A percentile compares a stretch with the other conserved stretches of the same genome.
These are phyloP conservation scores for Colletes gigas DNA, from an alignment of 1,140 invertebrate genomes.

Conservation along the genomic window DNA sequence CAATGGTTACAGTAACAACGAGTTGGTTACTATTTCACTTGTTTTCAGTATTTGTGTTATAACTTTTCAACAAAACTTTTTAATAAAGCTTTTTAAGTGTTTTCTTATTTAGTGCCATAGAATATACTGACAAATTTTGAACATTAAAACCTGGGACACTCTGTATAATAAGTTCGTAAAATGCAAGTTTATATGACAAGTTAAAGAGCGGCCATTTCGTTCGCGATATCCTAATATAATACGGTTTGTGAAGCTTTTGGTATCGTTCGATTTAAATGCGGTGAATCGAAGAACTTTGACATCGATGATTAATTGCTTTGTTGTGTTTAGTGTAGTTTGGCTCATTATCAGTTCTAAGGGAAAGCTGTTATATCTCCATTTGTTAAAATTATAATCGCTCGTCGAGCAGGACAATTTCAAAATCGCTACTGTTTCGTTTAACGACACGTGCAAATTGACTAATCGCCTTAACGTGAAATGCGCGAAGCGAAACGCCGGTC, in stretches of 20 bases:
- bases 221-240: neutral
- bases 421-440: constrained; percentile 45
- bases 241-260: neutral
- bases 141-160: no score
- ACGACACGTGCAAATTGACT: constrained; percentile 49
- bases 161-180: no score
- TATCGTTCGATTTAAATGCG: neutral
- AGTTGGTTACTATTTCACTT: no score
- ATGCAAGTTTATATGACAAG: no score
- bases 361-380: constrained; percentile 7
- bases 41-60: no score
- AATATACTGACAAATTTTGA: no score
- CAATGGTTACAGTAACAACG: no score
- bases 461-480: constrained; percentile 41
- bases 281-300: constrained; percentile 4
- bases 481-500: constrained; percentile 6
- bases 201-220: no score
- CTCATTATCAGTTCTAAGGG: constrained; percentile 15
- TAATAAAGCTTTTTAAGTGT: no score
- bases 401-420: constrained; percentile 31
- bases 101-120: no score
- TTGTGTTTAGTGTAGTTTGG: constrained; percentile 1
- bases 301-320: constrained; percentile 16
- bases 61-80: no score
- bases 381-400: constrained; percentile 8